Percentiles rank a stretch among this genome's conserved stretches.
Conservation (phyloP, 2,113 vertebrate species). For the Neoarius graeffei region DNA sequence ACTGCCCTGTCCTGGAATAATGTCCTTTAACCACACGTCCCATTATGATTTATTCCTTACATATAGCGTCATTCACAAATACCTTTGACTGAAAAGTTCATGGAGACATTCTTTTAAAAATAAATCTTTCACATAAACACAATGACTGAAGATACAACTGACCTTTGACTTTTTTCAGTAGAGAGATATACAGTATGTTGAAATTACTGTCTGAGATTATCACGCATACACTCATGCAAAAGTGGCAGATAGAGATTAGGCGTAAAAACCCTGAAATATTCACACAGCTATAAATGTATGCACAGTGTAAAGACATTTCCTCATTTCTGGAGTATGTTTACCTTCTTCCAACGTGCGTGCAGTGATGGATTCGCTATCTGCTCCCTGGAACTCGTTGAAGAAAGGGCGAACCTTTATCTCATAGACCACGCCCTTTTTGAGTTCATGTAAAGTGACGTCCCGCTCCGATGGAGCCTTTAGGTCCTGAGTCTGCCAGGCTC, state of each 20-base stretch:
- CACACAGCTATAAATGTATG: not conserved
- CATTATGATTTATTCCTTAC: not conserved
- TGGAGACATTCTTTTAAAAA: not conserved
- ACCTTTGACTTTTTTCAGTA: not conserved
- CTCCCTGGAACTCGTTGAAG: slow-evolving; percentile 98
- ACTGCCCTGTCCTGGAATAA: not conserved
- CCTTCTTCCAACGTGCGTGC: slow-evolving; percentile 96
- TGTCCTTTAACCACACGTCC: not conserved
- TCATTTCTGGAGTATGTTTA: slow-evolving; percentile 54
- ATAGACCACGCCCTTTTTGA: slow-evolving; percentile 93
- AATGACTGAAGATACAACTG: not conserved
- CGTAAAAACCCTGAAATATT: not conserved
- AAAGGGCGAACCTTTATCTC: slow-evolving; percentile 97
- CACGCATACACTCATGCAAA: not conserved
- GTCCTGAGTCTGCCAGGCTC: slow-evolving; percentile 89
- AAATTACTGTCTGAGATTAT: not conserved
- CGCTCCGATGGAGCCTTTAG: slow-evolving; percentile 90
- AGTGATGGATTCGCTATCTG: slow-evolving; percentile 93
- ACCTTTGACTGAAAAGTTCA: not conserved
- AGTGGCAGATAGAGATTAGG: not conserved
- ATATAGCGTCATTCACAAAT: not conserved
- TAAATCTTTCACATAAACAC: not conserved
- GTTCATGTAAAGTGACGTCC: slow-evolving; percentile 77
- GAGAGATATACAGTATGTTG: not conserved
- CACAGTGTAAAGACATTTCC: not conserved